Evolutionary conservation across 2,888 invertebrate genomes (phyloP).

Genomic region (Phytoseiulus persimilis): DNA sequence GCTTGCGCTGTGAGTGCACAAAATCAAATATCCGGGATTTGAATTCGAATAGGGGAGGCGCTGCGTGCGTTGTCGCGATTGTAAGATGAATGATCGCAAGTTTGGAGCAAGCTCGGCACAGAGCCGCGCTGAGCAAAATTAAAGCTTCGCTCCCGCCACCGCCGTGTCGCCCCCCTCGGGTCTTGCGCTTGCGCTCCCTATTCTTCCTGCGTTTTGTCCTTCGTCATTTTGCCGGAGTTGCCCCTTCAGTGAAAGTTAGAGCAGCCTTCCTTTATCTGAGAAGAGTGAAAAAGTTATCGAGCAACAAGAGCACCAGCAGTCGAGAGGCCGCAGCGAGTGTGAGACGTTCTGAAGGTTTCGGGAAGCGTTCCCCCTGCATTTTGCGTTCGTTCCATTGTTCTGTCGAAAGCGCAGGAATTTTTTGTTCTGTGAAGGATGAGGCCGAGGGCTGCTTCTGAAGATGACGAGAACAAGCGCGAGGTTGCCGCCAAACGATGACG

Average conservation of each 20-base stretch:
- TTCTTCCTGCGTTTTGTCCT: not conserved
- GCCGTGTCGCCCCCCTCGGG: not conserved
- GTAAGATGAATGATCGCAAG: not conserved
- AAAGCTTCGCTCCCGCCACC: not conserved
- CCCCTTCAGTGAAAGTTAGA: not conserved
- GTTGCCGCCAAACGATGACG: not conserved
- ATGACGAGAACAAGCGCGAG: no score
- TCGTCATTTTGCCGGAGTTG: not conserved
- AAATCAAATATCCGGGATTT: not conserved
- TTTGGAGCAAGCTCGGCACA: not conserved
- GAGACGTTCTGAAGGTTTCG: not conserved
- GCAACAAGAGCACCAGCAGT: not conserved
- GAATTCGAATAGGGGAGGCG: not conserved
- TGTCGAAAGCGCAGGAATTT: not conserved
- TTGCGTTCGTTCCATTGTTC: not conserved
- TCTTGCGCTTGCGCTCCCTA: not conserved
- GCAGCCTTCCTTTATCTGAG: not conserved
- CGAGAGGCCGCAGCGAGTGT: not conserved
- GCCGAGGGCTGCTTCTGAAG: no score
- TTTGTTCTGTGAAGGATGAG: no score
- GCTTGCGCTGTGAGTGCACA: not conserved
- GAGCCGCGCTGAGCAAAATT: not conserved
- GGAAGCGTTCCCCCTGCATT: not conserved
- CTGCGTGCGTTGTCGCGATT: not conserved
- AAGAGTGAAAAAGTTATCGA: not conserved